Evolutionary conservation across 2,113 vertebrate species (phyloP).

Genomic region (Ammodytes dubius): DNA sequence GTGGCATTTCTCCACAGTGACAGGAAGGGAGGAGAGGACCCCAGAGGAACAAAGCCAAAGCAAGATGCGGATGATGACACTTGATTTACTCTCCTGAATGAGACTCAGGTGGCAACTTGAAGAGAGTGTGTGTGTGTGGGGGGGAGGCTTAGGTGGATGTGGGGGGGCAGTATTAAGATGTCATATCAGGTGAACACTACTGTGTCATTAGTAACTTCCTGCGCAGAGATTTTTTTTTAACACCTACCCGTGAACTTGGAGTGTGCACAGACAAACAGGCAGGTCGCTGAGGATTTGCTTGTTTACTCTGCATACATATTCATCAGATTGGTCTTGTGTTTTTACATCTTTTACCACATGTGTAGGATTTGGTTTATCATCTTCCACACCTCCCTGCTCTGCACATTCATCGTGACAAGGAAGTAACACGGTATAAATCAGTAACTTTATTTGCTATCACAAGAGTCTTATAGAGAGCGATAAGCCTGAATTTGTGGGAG

Average conservation of each 20-base stretch:
- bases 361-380: slow-evolving; percentile 3
- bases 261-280: slow-evolving; percentile 57
- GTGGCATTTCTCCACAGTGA: slow-evolving; percentile 40
- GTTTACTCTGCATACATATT: slow-evolving; percentile 48
- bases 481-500: slow-evolving; percentile 50
- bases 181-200: slow-evolving; percentile 36
- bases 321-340: slow-evolving; percentile 26
- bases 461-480: not conserved
- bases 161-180: slow-evolving; percentile 39
- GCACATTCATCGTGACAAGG: slow-evolving; percentile 13
- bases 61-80: slow-evolving; percentile 72
- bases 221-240: slow-evolving; percentile 40
- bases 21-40: slow-evolving; percentile 19
- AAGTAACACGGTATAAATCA: slow-evolving; percentile 37
- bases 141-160: slow-evolving; percentile 15
- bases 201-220: slow-evolving; percentile 33
- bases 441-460: slow-evolving; percentile 12
- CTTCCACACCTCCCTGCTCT: not conserved
- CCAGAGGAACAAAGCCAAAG: slow-evolving; percentile 47
- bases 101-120: slow-evolving; percentile 64
- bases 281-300: slow-evolving; percentile 42
- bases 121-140: slow-evolving; percentile 9
- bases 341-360: not conserved
- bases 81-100: slow-evolving; percentile 70
- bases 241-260: slow-evolving; percentile 62